A percentile compares a stretch with the other conserved stretches of the same genome.
phyloP scores from a whole-genome alignment of 2,888 invertebrate genomes.

The Hybos culiciformis region DNA sequence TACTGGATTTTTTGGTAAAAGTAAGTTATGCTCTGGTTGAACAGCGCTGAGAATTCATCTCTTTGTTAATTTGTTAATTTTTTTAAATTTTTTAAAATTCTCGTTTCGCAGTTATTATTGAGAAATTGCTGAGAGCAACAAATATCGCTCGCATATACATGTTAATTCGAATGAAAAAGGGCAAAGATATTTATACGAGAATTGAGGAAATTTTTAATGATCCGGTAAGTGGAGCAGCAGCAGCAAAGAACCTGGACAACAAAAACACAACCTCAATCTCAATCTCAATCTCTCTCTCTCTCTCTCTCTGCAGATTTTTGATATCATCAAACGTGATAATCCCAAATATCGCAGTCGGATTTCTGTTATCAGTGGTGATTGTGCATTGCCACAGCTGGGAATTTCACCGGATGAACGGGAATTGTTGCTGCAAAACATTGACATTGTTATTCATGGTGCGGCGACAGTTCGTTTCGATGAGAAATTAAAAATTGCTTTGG shows the following conservation, averaged over 20 bases:
- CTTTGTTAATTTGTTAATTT: background rate
- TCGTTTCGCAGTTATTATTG: conserved; percentile 38
- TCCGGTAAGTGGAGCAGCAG: conserved; percentile 37
- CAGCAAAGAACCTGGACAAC: conserved; percentile 4
- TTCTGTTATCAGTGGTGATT: conserved; percentile 32
- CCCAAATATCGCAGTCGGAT: conserved; percentile 32
- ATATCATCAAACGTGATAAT: conserved; percentile 17
- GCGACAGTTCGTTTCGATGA: conserved; percentile 76
- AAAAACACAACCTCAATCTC: conserved; percentile 3
- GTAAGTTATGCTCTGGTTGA: conserved; percentile 17
- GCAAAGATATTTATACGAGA: conserved; percentile 48
- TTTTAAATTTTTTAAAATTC: background rate
- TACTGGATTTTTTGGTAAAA: conserved; percentile 40
- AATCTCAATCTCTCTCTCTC: background rate
- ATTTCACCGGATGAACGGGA: conserved; percentile 28
- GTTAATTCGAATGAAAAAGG: conserved; percentile 44
- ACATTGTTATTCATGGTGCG: conserved; percentile 71
- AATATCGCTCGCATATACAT: conserved; percentile 42
- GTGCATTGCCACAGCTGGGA: conserved; percentile 28
- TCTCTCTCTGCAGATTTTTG: conserved; percentile 17
- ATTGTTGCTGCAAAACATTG: conserved; percentile 26
- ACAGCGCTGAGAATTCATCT: background rate
- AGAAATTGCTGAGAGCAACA: conserved; percentile 45
- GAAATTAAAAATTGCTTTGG: conserved; percentile 48
- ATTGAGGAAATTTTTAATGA: conserved; percentile 55